phyloP scores from a whole-genome alignment of 2,797 vertebrate species.

The Lagorchestes hirsutus region DNA sequence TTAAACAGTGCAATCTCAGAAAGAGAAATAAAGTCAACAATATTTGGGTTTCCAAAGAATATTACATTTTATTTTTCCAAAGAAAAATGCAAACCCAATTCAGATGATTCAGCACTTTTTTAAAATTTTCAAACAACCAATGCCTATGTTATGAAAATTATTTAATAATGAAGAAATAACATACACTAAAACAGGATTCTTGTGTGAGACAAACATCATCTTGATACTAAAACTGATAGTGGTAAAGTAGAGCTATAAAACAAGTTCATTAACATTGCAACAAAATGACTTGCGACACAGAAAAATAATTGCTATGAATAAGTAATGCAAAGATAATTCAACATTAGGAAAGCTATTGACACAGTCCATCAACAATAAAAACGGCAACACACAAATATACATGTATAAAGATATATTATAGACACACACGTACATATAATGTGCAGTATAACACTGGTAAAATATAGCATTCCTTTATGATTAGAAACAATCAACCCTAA shows the following conservation, averaged over 20 bases:
- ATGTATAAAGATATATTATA: too few relatives aligned
- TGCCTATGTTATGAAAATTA: not conserved
- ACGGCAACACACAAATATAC: too few relatives aligned
- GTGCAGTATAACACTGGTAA: not conserved
- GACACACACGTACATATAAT: not conserved
- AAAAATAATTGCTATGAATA: not conserved
- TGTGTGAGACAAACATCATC: not conserved
- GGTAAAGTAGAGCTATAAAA: not conserved
- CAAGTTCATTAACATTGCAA: not conserved
- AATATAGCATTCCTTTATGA: not conserved
- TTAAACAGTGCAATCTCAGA: not conserved
- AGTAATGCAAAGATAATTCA: not conserved
- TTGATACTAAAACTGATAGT: not conserved
- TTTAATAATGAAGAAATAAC: not conserved
- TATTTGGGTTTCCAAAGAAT: not conserved
- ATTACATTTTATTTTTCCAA: not conserved
- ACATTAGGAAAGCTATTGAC: not conserved
- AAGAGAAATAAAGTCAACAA: not conserved
- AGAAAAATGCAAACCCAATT: not conserved
- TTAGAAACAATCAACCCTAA: not conserved
- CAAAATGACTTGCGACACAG: not conserved
- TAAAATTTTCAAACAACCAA: not conserved
- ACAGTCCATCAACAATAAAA: not conserved
- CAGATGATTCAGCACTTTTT: not conserved
- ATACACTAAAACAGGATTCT: not conserved